phyloP scores from a whole-genome alignment of 2,888 invertebrate species.

The Meloe dianella region DNA sequence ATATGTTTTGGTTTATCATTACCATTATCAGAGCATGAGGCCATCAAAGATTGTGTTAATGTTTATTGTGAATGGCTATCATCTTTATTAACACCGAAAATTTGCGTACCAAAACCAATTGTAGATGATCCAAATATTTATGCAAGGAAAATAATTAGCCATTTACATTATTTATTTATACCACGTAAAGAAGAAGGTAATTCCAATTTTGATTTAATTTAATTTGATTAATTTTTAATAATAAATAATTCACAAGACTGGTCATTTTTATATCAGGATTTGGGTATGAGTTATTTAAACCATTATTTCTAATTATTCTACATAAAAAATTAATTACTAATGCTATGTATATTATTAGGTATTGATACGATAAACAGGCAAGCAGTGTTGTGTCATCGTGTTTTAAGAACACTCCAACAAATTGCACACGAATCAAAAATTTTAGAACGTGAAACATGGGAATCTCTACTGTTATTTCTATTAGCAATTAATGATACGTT shows the following conservation, averaged over 20 bases:
- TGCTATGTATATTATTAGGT: slow-evolving; percentile 61
- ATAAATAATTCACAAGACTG: slow-evolving; percentile 74
- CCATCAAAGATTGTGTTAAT: slow-evolving; percentile 93
- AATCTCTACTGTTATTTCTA: slow-evolving; percentile 83
- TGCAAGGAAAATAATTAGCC: slow-evolving; percentile 87
- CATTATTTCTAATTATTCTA: no score
- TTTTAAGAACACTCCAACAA: slow-evolving; percentile 82
- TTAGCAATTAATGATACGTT: slow-evolving; percentile 90
- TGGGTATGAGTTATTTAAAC: slow-evolving; percentile 80
- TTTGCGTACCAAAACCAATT: slow-evolving; percentile 88
- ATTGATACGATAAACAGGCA: slow-evolving; percentile 91
- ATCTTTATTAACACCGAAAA: slow-evolving; percentile 83
- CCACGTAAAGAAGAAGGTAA: slow-evolving; percentile 92
- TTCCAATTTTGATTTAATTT: slow-evolving; percentile 21
- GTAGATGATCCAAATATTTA: slow-evolving; percentile 89
- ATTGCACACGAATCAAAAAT: slow-evolving; percentile 76
- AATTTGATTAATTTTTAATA: slow-evolving; percentile 49
- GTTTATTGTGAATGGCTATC: slow-evolving; percentile 97
- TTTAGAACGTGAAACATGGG: slow-evolving; percentile 90
- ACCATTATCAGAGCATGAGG: slow-evolving; percentile 90
- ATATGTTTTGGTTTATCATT: slow-evolving; percentile 91
- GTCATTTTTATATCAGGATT: slow-evolving; percentile 86
- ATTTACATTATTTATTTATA: slow-evolving; percentile 93
- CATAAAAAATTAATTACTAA: no score
- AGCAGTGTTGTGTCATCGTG: slow-evolving; percentile 91